Evolutionary conservation across 1,140 invertebrate species (phyloP).

Genomic region (Mamestra configurata): DNA sequence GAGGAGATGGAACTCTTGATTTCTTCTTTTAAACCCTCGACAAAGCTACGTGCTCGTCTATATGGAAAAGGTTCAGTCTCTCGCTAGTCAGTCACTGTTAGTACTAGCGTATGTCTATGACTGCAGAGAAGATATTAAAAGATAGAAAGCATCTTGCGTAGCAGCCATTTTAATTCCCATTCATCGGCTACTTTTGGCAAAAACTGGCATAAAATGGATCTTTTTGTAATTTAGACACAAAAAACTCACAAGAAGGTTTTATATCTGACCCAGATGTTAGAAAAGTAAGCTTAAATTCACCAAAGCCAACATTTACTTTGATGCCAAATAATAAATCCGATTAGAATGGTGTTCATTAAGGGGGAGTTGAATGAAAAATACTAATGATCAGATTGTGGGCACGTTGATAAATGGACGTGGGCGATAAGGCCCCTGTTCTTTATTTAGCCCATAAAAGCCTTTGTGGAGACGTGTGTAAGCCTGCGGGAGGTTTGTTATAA

Average conservation of each 20-base stretch:
- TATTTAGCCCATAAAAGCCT: constrained; percentile 17
- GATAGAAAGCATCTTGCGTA: too few species aligned
- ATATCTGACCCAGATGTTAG: background rate
- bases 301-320: constrained; percentile 29
- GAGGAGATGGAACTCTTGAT: too few species aligned
- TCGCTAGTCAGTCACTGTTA: too few species aligned
- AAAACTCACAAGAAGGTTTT: background rate
- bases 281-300: constrained; percentile 22
- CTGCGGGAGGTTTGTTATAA: constrained; percentile 20
- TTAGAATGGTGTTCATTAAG: constrained; percentile 32
- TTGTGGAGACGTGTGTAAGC: constrained; percentile 30
- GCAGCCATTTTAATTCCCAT: background rate
- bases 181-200: background rate
- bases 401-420: constrained; percentile 35
- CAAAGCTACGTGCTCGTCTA: too few species aligned
- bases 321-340: constrained; percentile 36
- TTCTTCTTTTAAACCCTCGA: too few species aligned
- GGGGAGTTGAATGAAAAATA: constrained; percentile 35
- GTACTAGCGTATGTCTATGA: too few species aligned
- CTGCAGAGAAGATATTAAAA: too few species aligned
- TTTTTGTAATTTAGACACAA: background rate
- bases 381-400: constrained; percentile 39
- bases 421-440: constrained; percentile 20
- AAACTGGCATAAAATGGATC: background rate
- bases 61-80: too few species aligned